Evolutionary conservation across 2,888 invertebrate genomes (phyloP), one percentile per base, ranked within the genome.

Genomic region (Sympetrum striolatum): DNA sequence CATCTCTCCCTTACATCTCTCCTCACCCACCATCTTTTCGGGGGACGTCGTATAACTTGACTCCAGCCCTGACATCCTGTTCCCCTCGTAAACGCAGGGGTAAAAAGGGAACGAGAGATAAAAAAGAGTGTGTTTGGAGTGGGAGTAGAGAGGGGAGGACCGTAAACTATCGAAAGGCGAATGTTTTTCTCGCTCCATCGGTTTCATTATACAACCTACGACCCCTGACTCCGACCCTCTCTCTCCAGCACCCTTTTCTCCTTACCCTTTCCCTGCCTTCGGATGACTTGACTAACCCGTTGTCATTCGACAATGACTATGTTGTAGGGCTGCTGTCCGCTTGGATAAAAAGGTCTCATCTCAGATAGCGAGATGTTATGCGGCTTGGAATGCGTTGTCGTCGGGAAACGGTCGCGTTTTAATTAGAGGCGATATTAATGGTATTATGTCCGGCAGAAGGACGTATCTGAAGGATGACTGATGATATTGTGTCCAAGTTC

Each of bases 51-150:
- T 86, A 86, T 86, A 86, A 86, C 86, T 86, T 60, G 86, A 86
- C 86, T 86, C 60, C 60, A 60, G 86, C 37, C 86, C 60, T 86
- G 86, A 86, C 60, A 86, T 86, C 86, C 86, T 86, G 86, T 86
- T 86, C 86, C 22, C 86, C 86, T 86, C 86, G 86, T 86, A 86
- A 86, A 86, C 60, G 86, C 60, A 60, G 60, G 86, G 60, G 86
- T 86, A 86, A 86, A 60, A 86, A 86, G 60, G 86, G 35, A 60
- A 86, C 60, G 4, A n/a, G 10, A 86, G 86, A 86, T 86, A 86
- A 86, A 86, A 86, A 86, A 86, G 82, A 25, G 82, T 12, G 82
- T 82, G 82, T 82, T 82, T 53, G 81, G 48, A 15, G 8, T 44
- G 31, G 81, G n/a, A 48, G 48, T 48, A 22, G 39, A 44, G 44